phyloP scores from a whole-genome alignment of 2,113 vertebrate species.

The Anoplopoma fimbria region DNA sequence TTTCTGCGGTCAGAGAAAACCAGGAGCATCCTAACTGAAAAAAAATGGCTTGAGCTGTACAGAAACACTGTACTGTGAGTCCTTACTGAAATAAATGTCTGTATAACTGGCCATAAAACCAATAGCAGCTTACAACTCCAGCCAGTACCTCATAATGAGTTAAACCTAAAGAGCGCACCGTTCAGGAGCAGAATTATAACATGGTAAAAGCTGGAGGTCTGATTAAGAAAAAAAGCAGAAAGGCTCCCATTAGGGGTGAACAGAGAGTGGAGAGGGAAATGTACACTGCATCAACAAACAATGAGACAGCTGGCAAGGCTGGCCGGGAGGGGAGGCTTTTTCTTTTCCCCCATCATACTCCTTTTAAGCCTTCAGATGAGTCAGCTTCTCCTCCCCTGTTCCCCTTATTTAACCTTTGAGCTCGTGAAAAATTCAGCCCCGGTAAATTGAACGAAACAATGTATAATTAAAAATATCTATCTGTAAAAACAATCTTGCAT shows the following conservation, averaged over 20 bases:
- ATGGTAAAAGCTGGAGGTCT: not conserved
- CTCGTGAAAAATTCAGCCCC: constrained; percentile 34
- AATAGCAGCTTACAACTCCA: constrained; percentile 47
- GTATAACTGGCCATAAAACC: constrained; percentile 48
- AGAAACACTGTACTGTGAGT: constrained; percentile 14
- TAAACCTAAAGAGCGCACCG: constrained; percentile 28
- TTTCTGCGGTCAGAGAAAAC: constrained; percentile 28
- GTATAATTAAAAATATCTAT: constrained; percentile 64
- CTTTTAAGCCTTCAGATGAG: constrained; percentile 25
- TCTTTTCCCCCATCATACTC: not conserved
- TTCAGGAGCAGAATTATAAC: constrained; percentile 31
- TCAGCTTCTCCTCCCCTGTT: constrained; percentile 36
- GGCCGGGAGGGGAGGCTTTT: not conserved
- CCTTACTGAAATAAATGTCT: constrained; percentile 27
- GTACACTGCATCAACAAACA: constrained; percentile 33
- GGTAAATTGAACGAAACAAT: constrained; percentile 40
- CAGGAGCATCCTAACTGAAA: not conserved
- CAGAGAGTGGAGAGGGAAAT: constrained; percentile 27
- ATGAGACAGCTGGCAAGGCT: constrained; percentile 18
- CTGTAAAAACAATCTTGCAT: constrained; percentile 67
- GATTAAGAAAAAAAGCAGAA: constrained; percentile 28
- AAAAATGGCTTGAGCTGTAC: not conserved
- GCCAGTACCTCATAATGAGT: constrained; percentile 35
- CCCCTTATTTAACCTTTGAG: constrained; percentile 22
- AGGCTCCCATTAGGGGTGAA: constrained; percentile 16